These are phyloP conservation scores for Momotus momota DNA, from an alignment of 2,797 vertebrate species.

Conservation along the genomic window DNA sequence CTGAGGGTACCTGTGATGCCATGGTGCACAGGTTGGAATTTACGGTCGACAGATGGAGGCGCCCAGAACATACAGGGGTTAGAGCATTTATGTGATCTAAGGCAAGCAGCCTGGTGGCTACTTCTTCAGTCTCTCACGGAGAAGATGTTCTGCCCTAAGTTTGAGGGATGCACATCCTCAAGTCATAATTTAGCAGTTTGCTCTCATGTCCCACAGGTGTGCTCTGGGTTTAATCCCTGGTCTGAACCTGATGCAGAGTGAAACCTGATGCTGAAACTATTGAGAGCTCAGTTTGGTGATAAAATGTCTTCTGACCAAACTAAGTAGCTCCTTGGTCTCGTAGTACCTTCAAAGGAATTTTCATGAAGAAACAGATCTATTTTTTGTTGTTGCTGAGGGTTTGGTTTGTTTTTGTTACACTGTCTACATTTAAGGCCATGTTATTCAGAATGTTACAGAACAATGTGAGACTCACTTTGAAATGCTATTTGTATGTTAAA, in stretches of 20 bases:
- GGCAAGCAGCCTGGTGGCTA: not conserved
- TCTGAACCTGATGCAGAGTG: not conserved
- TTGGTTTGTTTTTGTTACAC: not conserved
- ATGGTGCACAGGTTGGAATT: not conserved
- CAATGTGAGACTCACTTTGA: not conserved
- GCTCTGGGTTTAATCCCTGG: not conserved
- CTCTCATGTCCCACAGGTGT: not conserved
- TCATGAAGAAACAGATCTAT: not conserved
- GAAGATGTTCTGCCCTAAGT: not conserved
- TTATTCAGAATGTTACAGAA: not conserved
- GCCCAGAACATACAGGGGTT: not conserved
- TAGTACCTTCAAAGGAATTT: not conserved
- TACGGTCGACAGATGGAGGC: not conserved
- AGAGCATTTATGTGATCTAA: not conserved
- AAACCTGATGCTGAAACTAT: not conserved
- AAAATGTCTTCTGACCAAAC: not conserved
- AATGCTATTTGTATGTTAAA: not conserved
- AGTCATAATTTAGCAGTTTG: not conserved
- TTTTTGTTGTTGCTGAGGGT: not conserved
- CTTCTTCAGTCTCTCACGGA: not conserved
- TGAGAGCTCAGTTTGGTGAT: not conserved
- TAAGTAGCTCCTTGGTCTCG: not conserved
- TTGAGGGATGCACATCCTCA: rapidly evolving
- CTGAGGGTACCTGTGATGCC: not conserved
- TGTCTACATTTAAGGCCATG: not conserved